Evolutionary conservation across 2,113 vertebrate species (phyloP).

Genomic region (Tricholaema leucomelas): DNA sequence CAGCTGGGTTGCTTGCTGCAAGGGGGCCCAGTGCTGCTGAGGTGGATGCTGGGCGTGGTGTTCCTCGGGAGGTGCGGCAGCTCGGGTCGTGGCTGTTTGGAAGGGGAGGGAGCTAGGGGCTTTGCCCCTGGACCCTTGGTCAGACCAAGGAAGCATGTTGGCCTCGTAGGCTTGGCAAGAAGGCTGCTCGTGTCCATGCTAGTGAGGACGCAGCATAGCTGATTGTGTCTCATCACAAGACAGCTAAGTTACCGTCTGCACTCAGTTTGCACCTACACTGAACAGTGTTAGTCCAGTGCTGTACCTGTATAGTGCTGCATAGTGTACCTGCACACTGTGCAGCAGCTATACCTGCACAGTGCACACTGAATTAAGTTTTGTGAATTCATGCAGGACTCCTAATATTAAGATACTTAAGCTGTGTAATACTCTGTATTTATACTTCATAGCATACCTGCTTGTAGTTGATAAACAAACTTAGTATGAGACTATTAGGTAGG

Average conservation of each 20-base stretch:
- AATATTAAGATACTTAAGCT: background rate
- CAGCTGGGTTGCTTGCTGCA: too few relatives aligned
- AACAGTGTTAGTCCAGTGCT: background rate
- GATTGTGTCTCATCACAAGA: accelerated
- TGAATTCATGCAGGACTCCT: background rate
- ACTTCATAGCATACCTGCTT: background rate
- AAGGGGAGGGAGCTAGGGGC: too few relatives aligned
- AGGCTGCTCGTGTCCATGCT: accelerated
- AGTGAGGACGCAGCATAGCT: background rate
- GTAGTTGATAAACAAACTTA: background rate
- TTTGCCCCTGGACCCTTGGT: background rate
- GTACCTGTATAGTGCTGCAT: accelerated
- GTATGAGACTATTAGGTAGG: background rate
- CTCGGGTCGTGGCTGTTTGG: background rate
- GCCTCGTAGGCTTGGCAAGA: too few relatives aligned
- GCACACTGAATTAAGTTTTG: background rate
- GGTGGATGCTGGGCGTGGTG: background rate
- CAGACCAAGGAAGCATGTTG: accelerated
- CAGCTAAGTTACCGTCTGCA: accelerated
- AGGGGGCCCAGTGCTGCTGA: background rate
- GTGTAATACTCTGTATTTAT: background rate
- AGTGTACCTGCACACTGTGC: too few relatives aligned
- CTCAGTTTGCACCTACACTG: background rate
- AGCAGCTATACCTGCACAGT: background rate
- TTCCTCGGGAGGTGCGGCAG: background rate